Conservation (phyloP, 1,140 invertebrate genomes). For the Doryteuthis pealeii region DNA sequence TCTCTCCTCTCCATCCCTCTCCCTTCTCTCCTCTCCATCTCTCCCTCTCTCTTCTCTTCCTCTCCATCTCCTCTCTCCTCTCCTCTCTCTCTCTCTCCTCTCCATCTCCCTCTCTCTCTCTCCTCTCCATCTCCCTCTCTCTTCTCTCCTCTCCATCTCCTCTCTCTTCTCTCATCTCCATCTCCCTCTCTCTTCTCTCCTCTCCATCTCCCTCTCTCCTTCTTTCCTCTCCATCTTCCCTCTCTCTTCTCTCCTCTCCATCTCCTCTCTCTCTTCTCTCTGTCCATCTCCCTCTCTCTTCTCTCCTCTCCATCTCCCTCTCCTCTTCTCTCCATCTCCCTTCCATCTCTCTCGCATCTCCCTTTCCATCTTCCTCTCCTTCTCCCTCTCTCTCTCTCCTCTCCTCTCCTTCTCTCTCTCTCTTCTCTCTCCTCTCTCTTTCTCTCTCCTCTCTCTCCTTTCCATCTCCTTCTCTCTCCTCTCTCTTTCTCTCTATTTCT, state of each 20-base stretch:
- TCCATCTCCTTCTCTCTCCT: too few species aligned
- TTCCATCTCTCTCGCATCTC: slow-evolving; percentile 35
- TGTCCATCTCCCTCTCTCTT: slow-evolving; percentile 30
- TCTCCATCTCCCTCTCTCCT: too few species aligned
- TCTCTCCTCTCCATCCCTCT: too few species aligned
- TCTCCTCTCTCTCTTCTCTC: slow-evolving; percentile 60
- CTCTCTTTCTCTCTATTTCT: too few species aligned
- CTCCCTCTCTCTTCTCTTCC: slow-evolving; percentile 54
- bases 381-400: slow-evolving; percentile 60
- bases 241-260: slow-evolving; percentile 56
- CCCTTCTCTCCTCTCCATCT: slow-evolving; percentile 53
- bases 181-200: too few species aligned
- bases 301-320: slow-evolving; percentile 56
- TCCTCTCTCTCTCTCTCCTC: slow-evolving; percentile 63
- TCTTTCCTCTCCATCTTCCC: slow-evolving; percentile 28
- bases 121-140: too few species aligned
- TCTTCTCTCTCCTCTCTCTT: background rate
- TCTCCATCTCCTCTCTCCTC: slow-evolving; percentile 65
- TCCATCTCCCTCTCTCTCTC: too few species aligned
- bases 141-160: too few species aligned
- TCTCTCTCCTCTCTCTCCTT: too few species aligned
- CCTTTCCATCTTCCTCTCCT: slow-evolving; percentile 60
- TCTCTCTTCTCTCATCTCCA: too few species aligned
- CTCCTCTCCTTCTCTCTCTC: slow-evolving; percentile 68
- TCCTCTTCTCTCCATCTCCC: too few species aligned